Evolutionary conservation across 2,888 invertebrate genomes (phyloP), one percentile per base, ranked within the genome.

Genomic region (Dryobota labecula): DNA sequence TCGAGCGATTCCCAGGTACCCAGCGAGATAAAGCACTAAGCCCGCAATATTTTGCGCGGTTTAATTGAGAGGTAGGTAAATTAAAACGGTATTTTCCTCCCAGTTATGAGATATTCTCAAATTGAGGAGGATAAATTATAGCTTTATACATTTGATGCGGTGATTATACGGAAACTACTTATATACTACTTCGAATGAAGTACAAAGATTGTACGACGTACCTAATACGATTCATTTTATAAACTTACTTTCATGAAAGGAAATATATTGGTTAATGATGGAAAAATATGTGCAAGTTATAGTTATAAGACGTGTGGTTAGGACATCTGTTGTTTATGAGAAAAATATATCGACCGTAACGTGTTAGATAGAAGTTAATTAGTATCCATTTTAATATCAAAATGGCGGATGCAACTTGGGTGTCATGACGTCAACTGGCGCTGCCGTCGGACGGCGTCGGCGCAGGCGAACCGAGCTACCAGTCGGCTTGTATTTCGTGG

Each of bases 391-490:
- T 88, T 90, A 89, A 88, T 87, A 89, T 87, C 92, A 93, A 93
- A 93, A 94, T 93, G 93, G 92, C 92, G 92, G 91, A 90, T 91
- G 89, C 90, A 92, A 86, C 72, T 77, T 79, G 70, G 84, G 82
- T 76, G 83, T 78, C 79, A 87, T 91, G 90, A 90, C 91, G 92
- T 91, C 87, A 89, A 67, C 74, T 54, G n/a, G 33, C 64, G 62
- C 69, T 65, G 71, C 71, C 66, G 72, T 64, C 69, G 68, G 82
- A 73, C 74, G 80, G 77, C 76, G 71, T 84, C 43, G 54, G 51
- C 73, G 63, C 67, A 38, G 45, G 51, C 78, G 61, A 47, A 56
- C 24, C 47, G 45, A 51, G 33, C 65, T 51, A 66, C 63, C 70
- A 75, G 78, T 76, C 72, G 87, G 75, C 80, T 84, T 85, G 78